phyloP scores from a whole-genome alignment of 2,888 invertebrate species.

The Monochamus alternatus region DNA sequence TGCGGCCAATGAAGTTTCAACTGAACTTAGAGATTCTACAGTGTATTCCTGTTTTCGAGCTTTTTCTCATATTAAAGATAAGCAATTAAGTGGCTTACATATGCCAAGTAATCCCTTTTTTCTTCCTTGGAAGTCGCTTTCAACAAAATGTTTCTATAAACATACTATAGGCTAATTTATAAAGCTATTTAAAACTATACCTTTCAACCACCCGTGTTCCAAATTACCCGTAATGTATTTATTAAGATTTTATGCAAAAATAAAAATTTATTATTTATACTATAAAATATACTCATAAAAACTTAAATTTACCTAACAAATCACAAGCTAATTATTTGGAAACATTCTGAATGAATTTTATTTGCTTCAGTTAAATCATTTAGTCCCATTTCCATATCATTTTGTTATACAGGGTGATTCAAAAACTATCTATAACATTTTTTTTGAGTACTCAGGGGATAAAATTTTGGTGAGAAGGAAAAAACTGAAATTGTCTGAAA shows the following conservation, averaged over 20 bases:
- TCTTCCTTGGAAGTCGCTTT: background rate
- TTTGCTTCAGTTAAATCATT: too few relatives aligned
- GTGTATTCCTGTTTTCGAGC: background rate
- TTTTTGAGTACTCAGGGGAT: too few relatives aligned
- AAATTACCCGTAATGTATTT: constrained; percentile 3
- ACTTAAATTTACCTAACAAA: too few relatives aligned
- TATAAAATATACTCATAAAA: constrained; percentile 2
- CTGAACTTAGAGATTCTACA: too few relatives aligned
- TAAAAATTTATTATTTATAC: constrained; percentile 11
- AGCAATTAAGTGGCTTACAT: background rate
- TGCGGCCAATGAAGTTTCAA: too few relatives aligned
- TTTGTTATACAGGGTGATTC: too few relatives aligned
- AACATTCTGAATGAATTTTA: background rate
- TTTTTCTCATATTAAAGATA: background rate
- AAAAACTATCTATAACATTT: too few relatives aligned
- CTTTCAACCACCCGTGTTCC: background rate
- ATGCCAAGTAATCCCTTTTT: background rate
- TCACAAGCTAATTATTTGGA: background rate
- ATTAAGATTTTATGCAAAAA: constrained; percentile 1
- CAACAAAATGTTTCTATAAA: too few relatives aligned
- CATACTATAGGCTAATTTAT: background rate
- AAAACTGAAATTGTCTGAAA: too few relatives aligned
- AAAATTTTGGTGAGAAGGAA: too few relatives aligned
- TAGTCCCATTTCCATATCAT: too few relatives aligned
- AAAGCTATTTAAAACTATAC: background rate